Evolutionary conservation across 2,888 invertebrate species (phyloP).

Genomic region (Noctua janthina): DNA sequence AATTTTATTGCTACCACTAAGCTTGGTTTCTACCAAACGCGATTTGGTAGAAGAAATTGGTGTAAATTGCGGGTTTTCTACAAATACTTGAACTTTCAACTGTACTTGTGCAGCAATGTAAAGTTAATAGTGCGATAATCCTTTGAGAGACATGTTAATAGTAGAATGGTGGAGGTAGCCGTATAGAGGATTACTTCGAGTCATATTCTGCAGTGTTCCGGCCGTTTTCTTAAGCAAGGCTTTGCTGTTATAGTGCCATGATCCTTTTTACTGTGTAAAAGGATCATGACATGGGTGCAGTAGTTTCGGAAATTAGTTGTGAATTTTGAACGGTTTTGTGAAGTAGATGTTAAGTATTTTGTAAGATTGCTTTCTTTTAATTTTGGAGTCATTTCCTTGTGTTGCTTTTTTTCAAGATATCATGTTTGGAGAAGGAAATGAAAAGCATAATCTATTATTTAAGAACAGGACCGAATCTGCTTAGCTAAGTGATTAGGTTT

Average conservation of each 20-base stretch:
- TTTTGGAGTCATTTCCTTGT: not conserved
- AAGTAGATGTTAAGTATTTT: conserved; percentile 2
- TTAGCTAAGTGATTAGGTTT: not conserved
- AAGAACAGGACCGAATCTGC: not conserved
- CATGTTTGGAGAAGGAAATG: not conserved
- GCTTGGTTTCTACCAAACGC: conserved; percentile 42
- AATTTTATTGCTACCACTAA: conserved; percentile 62
- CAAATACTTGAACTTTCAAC: conserved; percentile 35
- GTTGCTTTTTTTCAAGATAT: not conserved
- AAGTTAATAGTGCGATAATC: conserved; percentile 44
- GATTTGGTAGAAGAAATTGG: conserved; percentile 51
- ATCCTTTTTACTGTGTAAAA: conserved; percentile 22
- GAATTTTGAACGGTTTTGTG: conserved; percentile 33
- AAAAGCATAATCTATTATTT: not conserved
- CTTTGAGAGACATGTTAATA: conserved; percentile 53
- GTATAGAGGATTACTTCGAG: conserved; percentile 57
- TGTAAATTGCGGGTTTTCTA: conserved; percentile 43
- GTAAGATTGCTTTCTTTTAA: not conserved
- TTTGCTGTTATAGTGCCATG: conserved; percentile 45
- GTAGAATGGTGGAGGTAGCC: conserved; percentile 13
- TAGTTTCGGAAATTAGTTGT: conserved; percentile 46
- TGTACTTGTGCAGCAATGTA: conserved; percentile 53
- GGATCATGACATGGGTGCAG: not conserved
- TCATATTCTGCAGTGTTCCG: conserved; percentile 47
- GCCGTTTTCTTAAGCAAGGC: conserved; percentile 52